Base-by-base conservation (phyloP, 2,113 vertebrate species). In the Brachyistius frenatus region DNA sequence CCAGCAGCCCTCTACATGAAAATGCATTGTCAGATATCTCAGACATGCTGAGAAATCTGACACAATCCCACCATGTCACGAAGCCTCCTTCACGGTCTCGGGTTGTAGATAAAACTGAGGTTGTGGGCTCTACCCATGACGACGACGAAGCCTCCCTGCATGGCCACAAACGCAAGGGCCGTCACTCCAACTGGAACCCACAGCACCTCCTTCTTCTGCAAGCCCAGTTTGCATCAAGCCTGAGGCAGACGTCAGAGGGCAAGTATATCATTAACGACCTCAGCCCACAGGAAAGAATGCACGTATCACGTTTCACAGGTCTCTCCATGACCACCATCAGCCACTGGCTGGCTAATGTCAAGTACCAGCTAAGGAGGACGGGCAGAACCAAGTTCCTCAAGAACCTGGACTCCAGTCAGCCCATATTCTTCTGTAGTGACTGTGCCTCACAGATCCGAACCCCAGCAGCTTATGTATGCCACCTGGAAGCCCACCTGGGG, bases 121-220 rank as follows among this genome's bases (percentile, higher is more conserved):
- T 96, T 35, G 95, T 98, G 30, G 96, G 97, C 77, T 93, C 95
- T 75, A 95, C 95, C 39, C 93, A 96, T 54, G 96, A 98, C 53
- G 96, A 99, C 60, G 96, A 96, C 0, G 97, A 98, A 70, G 94
- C 95, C 58, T 95, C 96, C 32, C 93, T 96, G 15, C 91, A 92
- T 31, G 96, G 96, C 47, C 96, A 99, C 93, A 99, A 98, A 91
- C 96, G 98, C 81, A 99, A 99, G 90, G 98, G 98, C 49, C 97
- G 98, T 49, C 98, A 99, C 95, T 99, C 98, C 74, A 98, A 98
- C 95, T 99, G 98, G 98, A 99, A 99, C 90, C 98, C 97, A n/a
- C 98, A 99, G 93, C 98, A 99, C 89, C 96, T 99, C 88, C 96
- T 99, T 47, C 97, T 99, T 70, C 93, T 99, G 80, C 98, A 99